Evolutionary conservation across 1,140 invertebrate genomes (phyloP).

Genomic region (silkworm (Bombyx mori)): DNA sequence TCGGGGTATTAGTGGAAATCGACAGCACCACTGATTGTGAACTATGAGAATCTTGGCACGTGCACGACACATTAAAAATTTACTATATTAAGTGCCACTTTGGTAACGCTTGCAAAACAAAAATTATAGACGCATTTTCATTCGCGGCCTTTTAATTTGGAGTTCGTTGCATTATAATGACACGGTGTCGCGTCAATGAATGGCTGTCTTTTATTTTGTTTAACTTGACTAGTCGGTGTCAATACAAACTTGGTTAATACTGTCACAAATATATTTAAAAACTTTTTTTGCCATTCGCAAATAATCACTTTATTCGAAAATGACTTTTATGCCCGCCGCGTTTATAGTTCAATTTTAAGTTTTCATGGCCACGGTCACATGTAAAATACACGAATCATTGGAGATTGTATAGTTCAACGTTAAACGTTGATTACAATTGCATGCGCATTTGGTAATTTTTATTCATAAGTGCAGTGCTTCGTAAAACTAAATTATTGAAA

Average conservation of each 20-base stretch:
- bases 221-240: background rate
- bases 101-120: slow-evolving; percentile 30
- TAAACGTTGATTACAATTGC: too few relatives aligned
- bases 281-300: background rate
- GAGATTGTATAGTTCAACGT: too few relatives aligned
- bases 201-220: background rate
- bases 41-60: slow-evolving; percentile 44
- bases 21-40: slow-evolving; percentile 44
- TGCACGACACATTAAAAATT: slow-evolving; percentile 45
- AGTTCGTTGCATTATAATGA: slow-evolving; percentile 27
- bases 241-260: slow-evolving; percentile 1
- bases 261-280: background rate
- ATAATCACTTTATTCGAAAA: too few relatives aligned
- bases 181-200: slow-evolving; percentile 11
- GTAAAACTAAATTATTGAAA: too few relatives aligned
- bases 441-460: too few relatives aligned
- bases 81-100: slow-evolving; percentile 28
- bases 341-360: too few relatives aligned
- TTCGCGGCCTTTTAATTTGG: slow-evolving; percentile 30
- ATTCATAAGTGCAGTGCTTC: too few relatives aligned
- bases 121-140: slow-evolving; percentile 31
- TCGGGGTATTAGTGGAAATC: slow-evolving; percentile 44
- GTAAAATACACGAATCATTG: too few relatives aligned
- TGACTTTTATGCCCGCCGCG: too few relatives aligned
- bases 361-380: too few relatives aligned